Evolutionary conservation across 2,888 invertebrate species (phyloP), one percentile per base, ranked within the genome.

Genomic region (Cistogaster globosa): DNA sequence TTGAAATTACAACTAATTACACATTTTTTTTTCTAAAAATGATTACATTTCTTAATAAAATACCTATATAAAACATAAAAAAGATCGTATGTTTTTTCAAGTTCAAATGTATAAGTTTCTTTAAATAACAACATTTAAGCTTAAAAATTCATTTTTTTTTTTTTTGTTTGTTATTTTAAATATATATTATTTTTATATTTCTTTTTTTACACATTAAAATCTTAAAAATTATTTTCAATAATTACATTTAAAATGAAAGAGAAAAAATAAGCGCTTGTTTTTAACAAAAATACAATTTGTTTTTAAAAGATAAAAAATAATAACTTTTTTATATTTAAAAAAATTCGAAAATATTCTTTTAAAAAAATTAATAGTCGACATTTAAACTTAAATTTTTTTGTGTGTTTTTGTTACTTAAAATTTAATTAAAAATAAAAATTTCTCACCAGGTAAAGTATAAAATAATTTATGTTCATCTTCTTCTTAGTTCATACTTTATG

Each of bases 191-290:
- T 58, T 71, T 18, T 72, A 57, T 77, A 67, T 67, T 48, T 76
- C 45, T 58, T 71, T 72, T 82, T 53, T 74, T 62, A 79, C 75
- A 85, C 82, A 78, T 79, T 74, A 85, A 82, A 74, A 69, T 75
- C 85, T 79, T 82, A 82, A 75, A 82, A 60, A 71, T 55, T 75
- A 82, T 71, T 75, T 74, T 65, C 20, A 78, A 85, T 85, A 82
- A 85, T 82, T 79, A 85, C 75, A 85, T 53, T 58, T 62, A 77
- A 77, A 78, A 82, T 53, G 36, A 69, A 69, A 57, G 68, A 68
- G 42, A 60, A 81, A 76, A 85, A 85, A 85, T 82, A 85, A 82
- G 82, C 78, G 85, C 48, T 78, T 79, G 69, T 72, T 74, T 84
- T 82, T 69, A 78, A 85, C 58, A 84, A 81, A 72, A 81, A 84